These are phyloP conservation scores for Euglossa dilemma DNA, from an alignment of 1,140 invertebrate species.

Conservation along the genomic window DNA sequence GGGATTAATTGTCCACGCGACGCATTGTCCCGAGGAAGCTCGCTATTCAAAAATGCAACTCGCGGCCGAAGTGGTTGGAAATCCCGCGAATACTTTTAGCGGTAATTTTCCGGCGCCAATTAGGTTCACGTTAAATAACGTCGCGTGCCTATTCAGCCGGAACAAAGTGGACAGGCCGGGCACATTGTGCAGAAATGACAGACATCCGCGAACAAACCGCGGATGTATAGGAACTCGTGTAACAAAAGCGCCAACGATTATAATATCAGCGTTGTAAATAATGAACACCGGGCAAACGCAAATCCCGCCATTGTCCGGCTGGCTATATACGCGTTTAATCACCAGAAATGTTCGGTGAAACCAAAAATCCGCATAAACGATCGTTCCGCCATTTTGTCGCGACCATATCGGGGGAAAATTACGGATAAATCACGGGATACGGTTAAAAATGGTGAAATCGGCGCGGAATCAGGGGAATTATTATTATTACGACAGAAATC, in stretches of 20 bases:
- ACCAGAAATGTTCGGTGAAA: not conserved
- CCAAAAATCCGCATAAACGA: not conserved
- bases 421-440: too few relatives aligned
- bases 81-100: not conserved
- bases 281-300: not conserved
- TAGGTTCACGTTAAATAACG: slow-evolving; percentile 1
- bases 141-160: not conserved
- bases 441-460: too few relatives aligned
- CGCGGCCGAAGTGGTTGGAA: not conserved
- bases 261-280: slow-evolving; percentile 7
- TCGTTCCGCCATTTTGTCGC: not conserved
- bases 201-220: slow-evolving; percentile 1
- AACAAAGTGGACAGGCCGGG: slow-evolving; percentile 1
- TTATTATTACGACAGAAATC: too few relatives aligned
- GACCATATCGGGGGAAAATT: too few relatives aligned
- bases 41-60: not conserved
- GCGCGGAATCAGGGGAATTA: too few relatives aligned
- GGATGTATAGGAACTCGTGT: not conserved
- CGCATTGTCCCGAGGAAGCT: not conserved
- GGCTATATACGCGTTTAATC: not conserved
- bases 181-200: not conserved
- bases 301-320: not conserved
- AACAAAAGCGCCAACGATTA: slow-evolving; percentile 21
- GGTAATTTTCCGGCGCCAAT: not conserved
- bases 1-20: not conserved